These are phyloP conservation scores for Drosophila sp. DNA, from an alignment of 1,140 invertebrate species.

Conservation along the genomic window DNA sequence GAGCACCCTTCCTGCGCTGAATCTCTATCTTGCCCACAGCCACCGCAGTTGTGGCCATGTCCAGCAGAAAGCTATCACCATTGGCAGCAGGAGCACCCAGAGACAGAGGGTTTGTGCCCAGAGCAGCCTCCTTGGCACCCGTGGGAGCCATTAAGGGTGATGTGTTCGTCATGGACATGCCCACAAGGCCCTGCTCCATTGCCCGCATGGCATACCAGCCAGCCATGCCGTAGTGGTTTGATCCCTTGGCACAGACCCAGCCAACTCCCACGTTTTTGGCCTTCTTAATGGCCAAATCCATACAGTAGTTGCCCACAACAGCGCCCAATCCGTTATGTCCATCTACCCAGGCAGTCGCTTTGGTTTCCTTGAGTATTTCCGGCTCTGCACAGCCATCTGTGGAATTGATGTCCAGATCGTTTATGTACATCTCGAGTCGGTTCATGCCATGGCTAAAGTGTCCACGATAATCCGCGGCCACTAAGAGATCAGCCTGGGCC, in stretches of 20 bases:
- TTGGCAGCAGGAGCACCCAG: conserved; percentile 90
- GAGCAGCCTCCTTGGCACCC: conserved; percentile 89
- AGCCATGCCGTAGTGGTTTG: conserved; percentile 88
- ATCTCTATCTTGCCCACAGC: conserved; percentile 91
- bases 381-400: conserved; percentile 87
- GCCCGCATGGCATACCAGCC: conserved; percentile 94
- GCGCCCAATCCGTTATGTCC: conserved; percentile 94
- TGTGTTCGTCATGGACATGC: conserved; percentile 96
- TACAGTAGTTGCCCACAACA: conserved; percentile 95
- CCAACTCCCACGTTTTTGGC: conserved; percentile 93
- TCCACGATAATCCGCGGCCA: conserved; percentile 93
- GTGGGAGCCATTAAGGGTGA: conserved; percentile 95
- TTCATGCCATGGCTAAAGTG: conserved; percentile 97
- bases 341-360: conserved; percentile 93
- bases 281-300: conserved; percentile 95
- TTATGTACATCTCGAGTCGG: conserved; percentile 90
- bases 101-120: conserved; percentile 96
- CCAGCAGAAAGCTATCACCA: conserved; percentile 91
- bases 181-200: conserved; percentile 90
- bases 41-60: conserved; percentile 97
- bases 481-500: conserved; percentile 91
- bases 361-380: conserved; percentile 89
- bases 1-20: conserved; percentile 88
- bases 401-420: conserved; percentile 86
- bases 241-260: conserved; percentile 92